phyloP scores from a whole-genome alignment of 2,797 vertebrate genomes.

The Pelobates cultripes region DNA sequence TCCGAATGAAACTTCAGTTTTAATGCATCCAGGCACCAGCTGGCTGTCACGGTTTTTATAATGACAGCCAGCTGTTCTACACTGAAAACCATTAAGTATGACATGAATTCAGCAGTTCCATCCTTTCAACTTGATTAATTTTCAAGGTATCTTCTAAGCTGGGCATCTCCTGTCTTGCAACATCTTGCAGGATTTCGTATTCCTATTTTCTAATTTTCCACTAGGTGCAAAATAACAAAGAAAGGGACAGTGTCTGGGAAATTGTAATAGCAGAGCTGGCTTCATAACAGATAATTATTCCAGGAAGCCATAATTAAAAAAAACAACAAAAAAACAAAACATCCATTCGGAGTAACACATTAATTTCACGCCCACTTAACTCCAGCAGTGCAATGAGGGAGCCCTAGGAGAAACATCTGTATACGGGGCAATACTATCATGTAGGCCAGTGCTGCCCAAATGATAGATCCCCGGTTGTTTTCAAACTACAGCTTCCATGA shows the following conservation, averaged over 20 bases:
- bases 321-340: not conserved
- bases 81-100: slow-evolving; percentile 31
- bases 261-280: not conserved
- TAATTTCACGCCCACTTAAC: not conserved
- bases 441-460: no score
- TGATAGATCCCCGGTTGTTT: no score
- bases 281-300: not conserved
- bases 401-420: no score
- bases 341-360: not conserved
- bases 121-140: slow-evolving; percentile 24
- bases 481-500: no score
- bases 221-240: no score
- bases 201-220: no score
- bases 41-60: slow-evolving; percentile 31
- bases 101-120: not conserved
- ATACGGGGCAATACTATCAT: no score
- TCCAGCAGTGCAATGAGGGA: not conserved
- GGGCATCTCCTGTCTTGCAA: not conserved
- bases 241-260: not conserved
- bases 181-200: not conserved
- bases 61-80: slow-evolving; percentile 44
- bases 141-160: slow-evolving; percentile 18
- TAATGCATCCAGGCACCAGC: slow-evolving; percentile 22
- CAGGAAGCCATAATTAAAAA: not conserved
- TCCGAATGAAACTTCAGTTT: not conserved